Conservation (phyloP, 37 sponge, comb jelly and placozoan genomes). For the Oopsacas minuta region DNA sequence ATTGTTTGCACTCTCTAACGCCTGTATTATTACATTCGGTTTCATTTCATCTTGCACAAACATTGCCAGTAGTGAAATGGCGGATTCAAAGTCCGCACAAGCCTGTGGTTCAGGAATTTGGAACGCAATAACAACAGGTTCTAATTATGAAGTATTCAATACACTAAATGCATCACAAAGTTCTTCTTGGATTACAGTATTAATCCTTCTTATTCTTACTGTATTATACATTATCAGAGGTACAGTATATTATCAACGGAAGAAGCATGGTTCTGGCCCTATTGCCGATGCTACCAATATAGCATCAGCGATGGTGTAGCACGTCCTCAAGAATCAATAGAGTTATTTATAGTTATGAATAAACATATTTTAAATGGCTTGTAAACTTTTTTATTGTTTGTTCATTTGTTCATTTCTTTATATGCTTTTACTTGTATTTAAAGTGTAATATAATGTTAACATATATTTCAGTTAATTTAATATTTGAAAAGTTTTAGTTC, state of each 20-base stretch:
- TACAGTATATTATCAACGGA: not conserved
- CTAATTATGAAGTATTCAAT: not conserved
- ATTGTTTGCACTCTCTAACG: not conserved
- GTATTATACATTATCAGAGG: constrained; percentile 7
- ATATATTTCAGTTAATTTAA: too few relatives aligned
- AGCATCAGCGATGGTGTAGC: too few relatives aligned
- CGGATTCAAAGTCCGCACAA: too few relatives aligned
- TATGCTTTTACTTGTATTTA: too few relatives aligned
- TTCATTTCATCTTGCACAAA: not conserved
- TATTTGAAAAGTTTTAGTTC: too few relatives aligned
- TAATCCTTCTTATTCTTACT: constrained; percentile 8
- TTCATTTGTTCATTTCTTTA: too few relatives aligned
- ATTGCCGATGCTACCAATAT: not conserved
- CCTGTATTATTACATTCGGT: constrained; percentile 9
- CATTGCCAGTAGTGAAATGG: not conserved
- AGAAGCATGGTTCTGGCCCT: not conserved
- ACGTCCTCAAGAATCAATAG: too few relatives aligned
- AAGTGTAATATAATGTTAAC: too few relatives aligned
- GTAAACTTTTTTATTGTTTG: too few relatives aligned
- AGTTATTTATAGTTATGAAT: too few relatives aligned
- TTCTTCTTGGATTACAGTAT: not conserved
- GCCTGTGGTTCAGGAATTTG: not conserved
- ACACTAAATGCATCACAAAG: not conserved
- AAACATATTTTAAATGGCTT: too few relatives aligned
- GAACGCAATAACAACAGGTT: not conserved